These are phyloP conservation scores for Cichladusa arquata DNA, from an alignment of 2,113 vertebrate genomes.

Conservation along the genomic window DNA sequence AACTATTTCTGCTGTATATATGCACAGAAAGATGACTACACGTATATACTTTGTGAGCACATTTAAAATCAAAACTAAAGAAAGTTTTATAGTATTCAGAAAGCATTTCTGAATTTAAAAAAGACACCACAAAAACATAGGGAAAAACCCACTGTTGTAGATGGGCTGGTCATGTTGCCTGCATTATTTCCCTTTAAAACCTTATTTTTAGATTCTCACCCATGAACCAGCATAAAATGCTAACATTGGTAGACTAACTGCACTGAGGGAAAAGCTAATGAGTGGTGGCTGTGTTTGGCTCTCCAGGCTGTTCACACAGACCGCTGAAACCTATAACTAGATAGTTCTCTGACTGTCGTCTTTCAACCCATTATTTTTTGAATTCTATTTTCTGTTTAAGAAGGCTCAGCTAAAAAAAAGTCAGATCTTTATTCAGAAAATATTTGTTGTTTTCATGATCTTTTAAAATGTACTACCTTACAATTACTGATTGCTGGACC, in stretches of 20 bases:
- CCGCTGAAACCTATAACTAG: not conserved
- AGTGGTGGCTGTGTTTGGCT: not conserved
- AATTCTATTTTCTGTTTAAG: not conserved
- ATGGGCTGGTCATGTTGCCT: not conserved
- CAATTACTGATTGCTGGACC: not conserved
- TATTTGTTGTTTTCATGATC: not conserved
- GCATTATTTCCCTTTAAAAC: not conserved
- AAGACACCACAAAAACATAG: fast-evolving
- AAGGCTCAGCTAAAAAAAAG: not conserved
- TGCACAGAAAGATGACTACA: not conserved
- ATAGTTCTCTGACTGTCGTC: not conserved
- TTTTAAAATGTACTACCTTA: not conserved
- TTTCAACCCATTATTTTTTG: not conserved
- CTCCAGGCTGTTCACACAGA: not conserved
- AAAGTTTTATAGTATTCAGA: not conserved
- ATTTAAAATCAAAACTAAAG: not conserved
- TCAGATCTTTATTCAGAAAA: not conserved
- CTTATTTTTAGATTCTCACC: not conserved
- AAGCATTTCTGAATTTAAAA: not conserved
- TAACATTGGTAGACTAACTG: not conserved
- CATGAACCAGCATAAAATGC: not conserved
- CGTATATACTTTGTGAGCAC: not conserved
- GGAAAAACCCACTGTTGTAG: not conserved
- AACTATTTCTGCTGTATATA: not conserved
- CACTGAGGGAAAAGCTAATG: not conserved